Base-by-base conservation (phyloP, 2,888 invertebrate genomes). In the Saturnia pavonia region DNA sequence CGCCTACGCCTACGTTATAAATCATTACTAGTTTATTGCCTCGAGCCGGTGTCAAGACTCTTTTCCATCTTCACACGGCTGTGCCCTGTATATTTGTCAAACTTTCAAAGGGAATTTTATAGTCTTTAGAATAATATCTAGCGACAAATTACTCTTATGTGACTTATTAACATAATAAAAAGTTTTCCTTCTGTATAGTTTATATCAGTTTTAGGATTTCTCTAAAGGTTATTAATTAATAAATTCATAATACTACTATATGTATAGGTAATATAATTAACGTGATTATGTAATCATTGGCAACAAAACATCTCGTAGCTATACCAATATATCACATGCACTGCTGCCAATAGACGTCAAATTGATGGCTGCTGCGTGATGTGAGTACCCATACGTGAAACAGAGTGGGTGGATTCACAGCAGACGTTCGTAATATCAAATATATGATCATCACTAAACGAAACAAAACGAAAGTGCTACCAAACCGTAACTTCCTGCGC, bases 251-350 rank as follows among this genome's bases (percentile, higher is more conserved):
- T 22, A 67, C 19, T n/a, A n/a, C n/a, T n/a, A n/a, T n/a, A n/a
- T n/a, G n/a, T n/a, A n/a, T 66, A 42, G 40, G 67, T 48, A 51
- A 54, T 8, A 79, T n/a, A 51, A 51, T 51, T 25, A 81, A 85
- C 82, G 78, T 77, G 84, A 87, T 92, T 91, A 90, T 91, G 86
- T 86, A 90, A 92, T 86, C 78, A 84, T 92, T 92, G 92, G 92
- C 92, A 92, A 77, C 83, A 79, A 78, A 80, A 87, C 88, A 86
- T 86, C 85, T 85, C 86, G 82, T 84, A 85, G 86, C n/a, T n/a
- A 84, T 77, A 84, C 87, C 82, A 90, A 91, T 89, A 91, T 88
- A 92, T 91, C 88, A 84, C 88, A 80, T 84, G 88, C 77, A 84
- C 82, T 79, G 80, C 82, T 92, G 93, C 94, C 93, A 93, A 92